A percentile compares a stretch with the other conserved stretches of the same genome.
These are phyloP conservation scores for Oasisia sp. DNA, from an alignment of 2,888 invertebrate genomes.

Conservation along the genomic window DNA sequence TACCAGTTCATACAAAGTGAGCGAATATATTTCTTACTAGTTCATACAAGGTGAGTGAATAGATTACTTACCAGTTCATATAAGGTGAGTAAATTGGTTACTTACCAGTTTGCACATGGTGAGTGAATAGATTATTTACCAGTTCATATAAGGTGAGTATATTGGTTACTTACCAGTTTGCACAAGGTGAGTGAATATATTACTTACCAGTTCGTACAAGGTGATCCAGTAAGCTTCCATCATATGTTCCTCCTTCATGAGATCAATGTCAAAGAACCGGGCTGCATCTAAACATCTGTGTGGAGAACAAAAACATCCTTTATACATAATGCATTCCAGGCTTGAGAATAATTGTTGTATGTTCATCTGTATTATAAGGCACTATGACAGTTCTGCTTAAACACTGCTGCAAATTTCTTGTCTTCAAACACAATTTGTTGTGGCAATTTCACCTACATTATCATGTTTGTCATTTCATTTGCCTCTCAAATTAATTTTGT, in stretches of 20 bases:
- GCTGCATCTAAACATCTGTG: background rate
- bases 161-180: background rate
- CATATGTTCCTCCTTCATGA: background rate
- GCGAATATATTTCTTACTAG: too few relatives aligned
- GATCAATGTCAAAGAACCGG: background rate
- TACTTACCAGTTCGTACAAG: background rate
- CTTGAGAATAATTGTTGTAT: too few relatives aligned
- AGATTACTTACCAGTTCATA: background rate
- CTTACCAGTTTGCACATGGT: background rate
- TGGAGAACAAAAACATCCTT: background rate
- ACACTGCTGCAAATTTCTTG: too few relatives aligned
- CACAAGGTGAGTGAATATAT: background rate
- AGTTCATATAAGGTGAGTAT: background rate
- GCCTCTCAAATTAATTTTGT: too few relatives aligned
- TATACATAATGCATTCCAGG: too few relatives aligned
- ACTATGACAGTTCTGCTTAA: too few relatives aligned
- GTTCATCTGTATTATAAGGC: too few relatives aligned
- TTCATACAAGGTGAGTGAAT: background rate
- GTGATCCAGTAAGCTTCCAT: background rate
- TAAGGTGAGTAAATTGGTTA: background rate
- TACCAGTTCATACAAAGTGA: background rate
- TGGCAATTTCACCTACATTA: too few relatives aligned
- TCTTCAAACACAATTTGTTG: too few relatives aligned
- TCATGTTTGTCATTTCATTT: too few relatives aligned
- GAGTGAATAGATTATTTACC: background rate